Conservation (phyloP, 2,113 vertebrate genomes). For the Cromileptes altivelis region DNA sequence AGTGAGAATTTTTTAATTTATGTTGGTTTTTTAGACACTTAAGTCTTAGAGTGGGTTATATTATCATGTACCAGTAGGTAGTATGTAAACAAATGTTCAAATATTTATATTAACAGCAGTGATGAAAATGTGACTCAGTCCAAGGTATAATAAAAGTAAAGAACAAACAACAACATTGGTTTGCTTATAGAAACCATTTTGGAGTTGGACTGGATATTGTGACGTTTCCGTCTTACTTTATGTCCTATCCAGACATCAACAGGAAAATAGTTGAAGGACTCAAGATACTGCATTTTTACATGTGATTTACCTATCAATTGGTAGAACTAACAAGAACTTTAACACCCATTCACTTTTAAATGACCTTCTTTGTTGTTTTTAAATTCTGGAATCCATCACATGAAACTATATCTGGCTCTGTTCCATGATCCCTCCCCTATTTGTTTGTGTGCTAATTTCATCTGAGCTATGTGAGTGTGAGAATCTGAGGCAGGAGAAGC, state of each 20-base stretch:
- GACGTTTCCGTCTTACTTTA: not conserved
- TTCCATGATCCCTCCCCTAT: not conserved
- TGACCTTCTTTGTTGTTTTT: not conserved
- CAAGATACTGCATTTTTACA: not conserved
- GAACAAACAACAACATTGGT: no score
- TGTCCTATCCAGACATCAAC: not conserved
- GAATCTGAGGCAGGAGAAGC: constrained; percentile 52
- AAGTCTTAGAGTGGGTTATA: not conserved
- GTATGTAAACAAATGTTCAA: not conserved
- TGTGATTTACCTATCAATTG: not conserved
- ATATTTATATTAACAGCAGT: not conserved
- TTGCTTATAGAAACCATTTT: not conserved
- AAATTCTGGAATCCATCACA: not conserved
- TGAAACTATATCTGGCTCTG: not conserved
- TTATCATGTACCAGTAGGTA: not conserved
- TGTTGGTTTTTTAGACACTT: no score
- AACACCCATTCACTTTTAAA: not conserved
- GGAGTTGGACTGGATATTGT: no score
- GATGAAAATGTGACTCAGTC: not conserved
- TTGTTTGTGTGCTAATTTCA: constrained; percentile 62
- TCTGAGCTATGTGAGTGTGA: constrained; percentile 52
- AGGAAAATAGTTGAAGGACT: not conserved
- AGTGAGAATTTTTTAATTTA: not conserved
- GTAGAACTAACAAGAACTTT: not conserved
- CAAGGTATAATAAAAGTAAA: not conserved